Evolutionary conservation across 1,140 invertebrate genomes (phyloP), one percentile per base, ranked within the genome.

Genomic region (Orius insidiosus): DNA sequence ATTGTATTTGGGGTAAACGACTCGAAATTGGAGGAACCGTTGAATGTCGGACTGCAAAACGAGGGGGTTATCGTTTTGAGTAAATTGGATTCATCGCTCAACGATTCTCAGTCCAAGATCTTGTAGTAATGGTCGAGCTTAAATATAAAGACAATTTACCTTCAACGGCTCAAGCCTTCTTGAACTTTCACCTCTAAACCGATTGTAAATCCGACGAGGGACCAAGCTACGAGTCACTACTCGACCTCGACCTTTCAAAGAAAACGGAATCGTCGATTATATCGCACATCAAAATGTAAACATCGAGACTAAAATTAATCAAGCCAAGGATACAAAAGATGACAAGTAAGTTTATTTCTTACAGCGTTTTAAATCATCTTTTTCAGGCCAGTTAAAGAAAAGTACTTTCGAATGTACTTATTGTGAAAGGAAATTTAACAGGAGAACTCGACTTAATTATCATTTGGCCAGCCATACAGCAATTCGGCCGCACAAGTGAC

Each of bases 401-500:
- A 37, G 49, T 52, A 18, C 16, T 36, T 52, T 37, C 39, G 36
- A 37, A 15, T 54, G 52, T 38, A 19, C 46, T 18, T 18, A 49
- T 8, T 54, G 52, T 33, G 46, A 36, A 9, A 48, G 45, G 16
- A 32, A 30, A 19, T 54, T 54, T 42, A 35, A 31, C 5, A 10
- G 51, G 10, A 34, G 46, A 8, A 50, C 48, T 2, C 31, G 47
- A 9, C 51, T 54, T 5, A 54, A 50, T 34, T 46, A 46, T 11
- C 53, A 55, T 39, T 46, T 55, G 39, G 45, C 48, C n/a, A 10
- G 33, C 15, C 52, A 52, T 42, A 48, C 51, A 14, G 32, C 42
- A n/a, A 46, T 47, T 10, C 41, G 45, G 40, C 58, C 58, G 4
- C 57, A 61, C 36, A 51, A 46, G 63, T 49, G 52, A 57, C 37